These are phyloP conservation scores for Myotis vivesi DNA, from an alignment of 2,797 vertebrate genomes.

Conservation along the genomic window DNA sequence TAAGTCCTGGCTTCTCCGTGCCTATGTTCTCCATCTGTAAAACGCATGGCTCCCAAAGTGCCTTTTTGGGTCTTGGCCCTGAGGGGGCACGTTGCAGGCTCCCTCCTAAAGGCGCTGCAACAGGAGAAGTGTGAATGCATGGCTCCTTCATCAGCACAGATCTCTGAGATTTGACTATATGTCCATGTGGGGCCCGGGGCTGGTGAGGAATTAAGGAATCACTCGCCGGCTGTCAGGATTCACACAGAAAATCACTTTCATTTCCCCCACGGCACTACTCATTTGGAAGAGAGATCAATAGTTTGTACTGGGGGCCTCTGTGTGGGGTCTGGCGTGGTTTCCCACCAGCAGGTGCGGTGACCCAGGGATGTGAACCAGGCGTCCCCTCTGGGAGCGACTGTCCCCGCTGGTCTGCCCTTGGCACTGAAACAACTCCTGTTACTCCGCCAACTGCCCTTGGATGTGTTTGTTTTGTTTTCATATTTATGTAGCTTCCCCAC, in stretches of 20 bases:
- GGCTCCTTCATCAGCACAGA: neutral
- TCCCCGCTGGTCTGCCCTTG: neutral
- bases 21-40: neutral
- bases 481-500: neutral
- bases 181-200: neutral
- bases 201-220: neutral
- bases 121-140: neutral
- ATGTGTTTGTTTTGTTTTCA: conserved; percentile 3
- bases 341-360: neutral
- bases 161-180: neutral
- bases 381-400: neutral
- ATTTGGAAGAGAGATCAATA: neutral
- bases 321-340: neutral
- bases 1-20: neutral
- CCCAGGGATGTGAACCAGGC: neutral
- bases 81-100: too few species aligned
- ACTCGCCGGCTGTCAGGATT: neutral
- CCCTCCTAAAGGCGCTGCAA: neutral
- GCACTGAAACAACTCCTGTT: neutral
- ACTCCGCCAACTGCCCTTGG: neutral
- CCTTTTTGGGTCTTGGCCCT: neutral
- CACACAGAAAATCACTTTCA: neutral
- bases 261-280: neutral
- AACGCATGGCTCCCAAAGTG: neutral
- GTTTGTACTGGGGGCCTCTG: neutral